phyloP scores from a whole-genome alignment of 1,140 invertebrate species.

The Plutomurus gul region DNA sequence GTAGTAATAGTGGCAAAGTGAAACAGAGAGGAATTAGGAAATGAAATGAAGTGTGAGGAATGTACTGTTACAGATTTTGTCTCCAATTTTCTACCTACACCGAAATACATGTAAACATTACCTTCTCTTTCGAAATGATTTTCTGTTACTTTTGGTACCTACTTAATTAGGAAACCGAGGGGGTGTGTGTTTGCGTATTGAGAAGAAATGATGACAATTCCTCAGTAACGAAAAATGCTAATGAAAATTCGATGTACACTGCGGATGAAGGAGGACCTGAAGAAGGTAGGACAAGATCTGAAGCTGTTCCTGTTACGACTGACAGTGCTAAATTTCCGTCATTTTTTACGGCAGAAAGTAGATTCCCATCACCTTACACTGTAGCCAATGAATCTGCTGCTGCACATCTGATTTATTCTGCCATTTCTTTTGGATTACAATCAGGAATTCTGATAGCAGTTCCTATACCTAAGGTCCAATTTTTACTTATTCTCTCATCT shows the following conservation, averaged over 20 bases:
- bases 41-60: no score
- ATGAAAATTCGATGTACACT: not conserved
- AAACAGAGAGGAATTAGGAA: no score
- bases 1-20: no score
- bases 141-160: slow-evolving; percentile 4
- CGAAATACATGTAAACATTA: no score
- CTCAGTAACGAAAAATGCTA: not conserved
- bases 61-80: no score
- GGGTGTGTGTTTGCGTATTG: slow-evolving; percentile 84
- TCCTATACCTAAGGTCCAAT: slow-evolving; percentile 74
- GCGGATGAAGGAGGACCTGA: not conserved
- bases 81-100: no score
- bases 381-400: slow-evolving; percentile 68
- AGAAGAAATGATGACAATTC: slow-evolving; percentile 63
- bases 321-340: slow-evolving; percentile 71
- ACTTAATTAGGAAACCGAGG: slow-evolving; percentile 87
- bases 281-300: no score
- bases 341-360: slow-evolving; percentile 79
- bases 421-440: slow-evolving; percentile 66
- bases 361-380: slow-evolving; percentile 69
- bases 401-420: slow-evolving; percentile 69
- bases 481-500: not conserved
- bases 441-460: slow-evolving; percentile 89
- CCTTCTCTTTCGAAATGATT: not conserved
- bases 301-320: not conserved